phyloP scores from a whole-genome alignment of 2,797 vertebrate genomes.

The Babyrousa celebensis region DNA sequence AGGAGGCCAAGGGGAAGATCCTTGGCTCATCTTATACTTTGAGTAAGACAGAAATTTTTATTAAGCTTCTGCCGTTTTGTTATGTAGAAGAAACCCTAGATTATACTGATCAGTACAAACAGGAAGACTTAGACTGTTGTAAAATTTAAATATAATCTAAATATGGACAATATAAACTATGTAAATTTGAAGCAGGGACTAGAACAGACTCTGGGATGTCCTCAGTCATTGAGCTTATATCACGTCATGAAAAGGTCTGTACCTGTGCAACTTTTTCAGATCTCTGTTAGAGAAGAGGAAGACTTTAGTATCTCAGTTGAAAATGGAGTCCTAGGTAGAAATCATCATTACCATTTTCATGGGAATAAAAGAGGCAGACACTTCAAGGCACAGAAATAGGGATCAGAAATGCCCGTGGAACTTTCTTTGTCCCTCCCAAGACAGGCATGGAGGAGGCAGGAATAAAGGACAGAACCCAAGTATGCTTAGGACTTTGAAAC shows the following conservation, averaged over 20 bases:
- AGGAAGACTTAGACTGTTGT: background rate
- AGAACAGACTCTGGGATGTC: background rate
- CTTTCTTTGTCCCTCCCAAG: background rate
- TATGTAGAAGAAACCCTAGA: background rate
- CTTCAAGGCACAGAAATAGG: background rate
- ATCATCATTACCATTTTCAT: background rate
- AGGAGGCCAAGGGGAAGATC: background rate
- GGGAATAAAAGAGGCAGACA: background rate
- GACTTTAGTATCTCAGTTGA: background rate
- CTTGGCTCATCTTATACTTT: background rate
- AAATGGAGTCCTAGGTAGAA: background rate
- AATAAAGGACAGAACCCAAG: background rate
- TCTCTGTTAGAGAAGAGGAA: background rate
- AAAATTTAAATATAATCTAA: background rate
- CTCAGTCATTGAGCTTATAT: background rate
- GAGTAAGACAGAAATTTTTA: background rate
- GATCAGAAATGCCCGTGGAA: background rate
- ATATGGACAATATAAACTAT: background rate
- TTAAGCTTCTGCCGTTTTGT: background rate
- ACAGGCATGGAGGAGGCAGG: background rate
- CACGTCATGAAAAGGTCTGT: background rate
- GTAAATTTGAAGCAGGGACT: background rate
- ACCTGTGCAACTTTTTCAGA: background rate
- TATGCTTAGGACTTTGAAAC: background rate
- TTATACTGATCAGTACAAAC: background rate